Percentiles rank a stretch among this genome's conserved stretches.
Conservation (phyloP, 92 coral and sea anemone genomes). For the Heliopora coerulea region DNA sequence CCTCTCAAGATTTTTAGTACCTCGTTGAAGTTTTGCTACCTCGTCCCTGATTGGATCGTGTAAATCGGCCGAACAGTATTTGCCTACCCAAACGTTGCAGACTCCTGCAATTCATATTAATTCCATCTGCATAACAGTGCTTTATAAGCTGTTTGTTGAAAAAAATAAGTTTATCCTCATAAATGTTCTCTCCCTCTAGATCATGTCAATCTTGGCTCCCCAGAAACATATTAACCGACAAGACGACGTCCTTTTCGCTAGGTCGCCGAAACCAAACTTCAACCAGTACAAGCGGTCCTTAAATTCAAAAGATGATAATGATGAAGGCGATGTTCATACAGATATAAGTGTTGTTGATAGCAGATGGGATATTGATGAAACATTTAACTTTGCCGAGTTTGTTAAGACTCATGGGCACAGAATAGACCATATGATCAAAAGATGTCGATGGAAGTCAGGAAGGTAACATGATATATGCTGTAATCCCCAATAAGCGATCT, state of each 20-base stretch:
- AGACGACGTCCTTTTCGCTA: conserved; percentile 89
- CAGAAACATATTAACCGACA: conserved; percentile 91
- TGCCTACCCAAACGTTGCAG: no score
- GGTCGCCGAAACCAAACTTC: conserved; percentile 94
- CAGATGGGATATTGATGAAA: conserved; percentile 75
- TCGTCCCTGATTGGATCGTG: no score
- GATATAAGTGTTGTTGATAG: conserved; percentile 69
- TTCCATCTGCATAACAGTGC: no score
- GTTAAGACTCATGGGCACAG: conserved; percentile 98
- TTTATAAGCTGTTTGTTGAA: no score
- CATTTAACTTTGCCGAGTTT: conserved; percentile 92
- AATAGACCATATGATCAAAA: conserved; percentile 97
- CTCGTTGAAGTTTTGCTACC: no score
- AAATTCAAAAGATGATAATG: conserved; percentile 60
- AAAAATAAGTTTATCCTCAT: no score
- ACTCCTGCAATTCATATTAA: no score
- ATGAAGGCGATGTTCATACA: conserved; percentile 56
- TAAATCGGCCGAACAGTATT: no score
- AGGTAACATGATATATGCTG: conserved; percentile 57
- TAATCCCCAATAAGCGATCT: no score
- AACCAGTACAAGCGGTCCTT: conserved; percentile 71
- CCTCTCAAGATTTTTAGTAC: no score
- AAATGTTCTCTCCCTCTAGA: no score
- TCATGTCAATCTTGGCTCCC: conserved; percentile 95
- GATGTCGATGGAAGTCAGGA: conserved; percentile 95